A percentile compares a stretch with the other conserved stretches of the same genome.
Conservation (phyloP, 1,140 invertebrate species). For the Zelostemma sp. region DNA sequence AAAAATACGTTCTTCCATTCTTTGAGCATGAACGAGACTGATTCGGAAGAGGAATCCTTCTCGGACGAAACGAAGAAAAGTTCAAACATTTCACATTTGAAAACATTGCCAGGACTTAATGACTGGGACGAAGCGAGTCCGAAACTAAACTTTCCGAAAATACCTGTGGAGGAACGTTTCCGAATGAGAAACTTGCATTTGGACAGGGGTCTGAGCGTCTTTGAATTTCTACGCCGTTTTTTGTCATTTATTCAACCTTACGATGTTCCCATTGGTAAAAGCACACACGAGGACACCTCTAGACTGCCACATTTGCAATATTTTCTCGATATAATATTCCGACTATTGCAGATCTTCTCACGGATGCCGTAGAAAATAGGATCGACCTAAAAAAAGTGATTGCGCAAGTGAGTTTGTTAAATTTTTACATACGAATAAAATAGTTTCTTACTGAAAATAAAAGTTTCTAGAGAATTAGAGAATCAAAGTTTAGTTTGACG, state of each 20-base stretch:
- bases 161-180: constrained; percentile 54
- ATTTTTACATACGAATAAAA: too few relatives aligned
- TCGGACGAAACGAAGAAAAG: constrained; percentile 41
- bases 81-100: constrained; percentile 56
- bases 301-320: not conserved
- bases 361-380: constrained; percentile 58
- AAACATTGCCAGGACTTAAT: constrained; percentile 39
- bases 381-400: constrained; percentile 56
- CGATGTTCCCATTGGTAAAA: constrained; percentile 71
- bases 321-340: constrained; percentile 13
- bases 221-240: constrained; percentile 71
- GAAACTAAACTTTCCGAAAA: constrained; percentile 61
- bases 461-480: too few relatives aligned
- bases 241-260: constrained; percentile 72
- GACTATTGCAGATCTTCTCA: constrained; percentile 57
- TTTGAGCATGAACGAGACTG: constrained; percentile 21
- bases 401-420: constrained; percentile 54
- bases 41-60: constrained; percentile 10
- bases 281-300: not conserved
- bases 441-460: too few relatives aligned
- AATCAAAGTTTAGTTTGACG: too few relatives aligned
- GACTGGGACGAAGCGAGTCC: constrained; percentile 54
- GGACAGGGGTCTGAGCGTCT: constrained; percentile 69
- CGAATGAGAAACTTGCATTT: constrained; percentile 70
- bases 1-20: constrained; percentile 49